Conservation (phyloP, 2,113 vertebrate genomes). For the Microcebus griseorufus region DNA sequence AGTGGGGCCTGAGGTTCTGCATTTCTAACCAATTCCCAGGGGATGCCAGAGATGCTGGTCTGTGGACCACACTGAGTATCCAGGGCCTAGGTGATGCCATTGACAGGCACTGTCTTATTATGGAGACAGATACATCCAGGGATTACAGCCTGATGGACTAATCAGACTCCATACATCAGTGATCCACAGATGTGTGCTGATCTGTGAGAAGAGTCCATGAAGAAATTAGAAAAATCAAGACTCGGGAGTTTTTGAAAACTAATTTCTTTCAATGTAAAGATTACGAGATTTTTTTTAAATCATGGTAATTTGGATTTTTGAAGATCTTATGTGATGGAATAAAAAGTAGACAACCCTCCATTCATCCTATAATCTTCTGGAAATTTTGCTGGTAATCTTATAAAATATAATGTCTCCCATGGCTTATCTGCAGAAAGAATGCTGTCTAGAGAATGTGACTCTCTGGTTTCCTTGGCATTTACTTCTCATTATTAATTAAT, state of each 20-base stretch:
- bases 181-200: not conserved
- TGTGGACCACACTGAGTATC: not conserved
- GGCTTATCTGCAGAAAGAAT: not conserved
- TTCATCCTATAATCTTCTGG: constrained; percentile 3
- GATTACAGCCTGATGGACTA: not conserved
- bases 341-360: not conserved
- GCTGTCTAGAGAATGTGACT: not conserved
- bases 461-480: not conserved
- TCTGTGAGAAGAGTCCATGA: not conserved
- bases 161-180: not conserved
- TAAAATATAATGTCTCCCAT: not conserved
- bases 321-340: not conserved
- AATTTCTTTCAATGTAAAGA: not conserved
- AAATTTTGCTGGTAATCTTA: not conserved
- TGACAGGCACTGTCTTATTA: not conserved
- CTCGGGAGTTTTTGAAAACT: not conserved
- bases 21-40: not conserved
- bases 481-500: constrained; percentile 33
- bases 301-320: not conserved
- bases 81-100: not conserved
- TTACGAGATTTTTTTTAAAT: not conserved
- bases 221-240: not conserved
- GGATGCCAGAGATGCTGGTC: not conserved
- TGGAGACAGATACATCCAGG: not conserved
- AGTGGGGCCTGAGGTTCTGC: not conserved